Percentiles rank a stretch among this genome's conserved stretches.
These are phyloP conservation scores for Genyomyrus donnyi DNA, from an alignment of 2,113 vertebrate species.

Conservation along the genomic window DNA sequence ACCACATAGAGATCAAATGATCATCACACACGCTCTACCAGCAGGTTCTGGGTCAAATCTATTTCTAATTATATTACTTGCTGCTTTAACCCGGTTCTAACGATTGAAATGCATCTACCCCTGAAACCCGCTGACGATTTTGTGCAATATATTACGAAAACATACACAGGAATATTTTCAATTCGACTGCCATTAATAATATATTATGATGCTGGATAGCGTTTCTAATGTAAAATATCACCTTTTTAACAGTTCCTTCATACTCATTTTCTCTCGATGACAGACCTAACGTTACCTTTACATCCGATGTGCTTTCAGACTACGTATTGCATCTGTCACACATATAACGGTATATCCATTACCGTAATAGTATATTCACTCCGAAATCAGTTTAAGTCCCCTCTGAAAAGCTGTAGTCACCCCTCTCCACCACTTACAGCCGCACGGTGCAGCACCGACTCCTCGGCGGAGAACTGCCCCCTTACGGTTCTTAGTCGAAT, in stretches of 20 bases:
- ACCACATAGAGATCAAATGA: neutral
- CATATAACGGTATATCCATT: neutral
- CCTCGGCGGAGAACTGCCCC: constrained; percentile 38
- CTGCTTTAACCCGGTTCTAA: neutral
- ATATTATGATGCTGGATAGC: neutral
- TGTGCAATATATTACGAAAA: neutral
- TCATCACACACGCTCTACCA: no score
- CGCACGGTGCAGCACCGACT: neutral
- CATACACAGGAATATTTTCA: neutral
- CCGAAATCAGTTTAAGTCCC: neutral
- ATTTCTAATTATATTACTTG: neutral
- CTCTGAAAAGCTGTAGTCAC: neutral
- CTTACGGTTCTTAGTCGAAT: constrained; percentile 31
- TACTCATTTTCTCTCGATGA: neutral
- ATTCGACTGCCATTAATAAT: neutral
- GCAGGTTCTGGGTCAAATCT: neutral
- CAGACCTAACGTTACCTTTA: neutral
- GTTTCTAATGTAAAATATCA: neutral
- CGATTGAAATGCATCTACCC: neutral
- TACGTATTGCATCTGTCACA: neutral
- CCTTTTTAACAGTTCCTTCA: neutral
- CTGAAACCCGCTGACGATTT: neutral
- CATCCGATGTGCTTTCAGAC: neutral
- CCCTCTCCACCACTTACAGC: neutral
- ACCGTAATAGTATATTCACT: neutral